phyloP scores from a whole-genome alignment of 2,888 invertebrate species.

The Chymomyza caudatula region DNA sequence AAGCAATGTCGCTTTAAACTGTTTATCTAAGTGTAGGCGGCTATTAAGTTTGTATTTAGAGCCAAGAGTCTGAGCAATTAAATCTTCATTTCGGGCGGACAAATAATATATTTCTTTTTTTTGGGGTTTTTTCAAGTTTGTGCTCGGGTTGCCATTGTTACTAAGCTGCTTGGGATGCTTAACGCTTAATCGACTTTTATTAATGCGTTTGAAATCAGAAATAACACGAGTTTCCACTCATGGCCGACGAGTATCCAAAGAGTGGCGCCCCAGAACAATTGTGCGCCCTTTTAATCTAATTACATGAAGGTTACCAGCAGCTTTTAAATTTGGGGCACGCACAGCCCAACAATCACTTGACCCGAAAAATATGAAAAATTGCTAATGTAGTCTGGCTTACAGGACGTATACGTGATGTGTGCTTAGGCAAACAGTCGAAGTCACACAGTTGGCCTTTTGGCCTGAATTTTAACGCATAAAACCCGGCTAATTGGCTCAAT shows the following conservation, averaged over 20 bases:
- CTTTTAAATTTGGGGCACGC: not conserved
- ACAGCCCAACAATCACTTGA: slow-evolving; percentile 11
- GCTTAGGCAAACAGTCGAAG: not conserved
- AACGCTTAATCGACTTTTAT: not conserved
- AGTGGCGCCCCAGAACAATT: not conserved
- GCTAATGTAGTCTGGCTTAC: not conserved
- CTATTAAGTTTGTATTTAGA: too few relatives aligned
- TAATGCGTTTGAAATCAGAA: not conserved
- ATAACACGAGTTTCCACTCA: not conserved
- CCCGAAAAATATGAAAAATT: not conserved
- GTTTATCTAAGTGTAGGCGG: not conserved
- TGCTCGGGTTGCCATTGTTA: not conserved
- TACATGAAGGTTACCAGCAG: not conserved
- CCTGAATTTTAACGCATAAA: not conserved
- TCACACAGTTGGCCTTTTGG: not conserved
- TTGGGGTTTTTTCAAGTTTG: too few relatives aligned
- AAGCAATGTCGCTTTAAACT: too few relatives aligned
- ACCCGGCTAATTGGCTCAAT: slow-evolving; percentile 32
- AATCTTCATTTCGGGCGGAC: too few relatives aligned
- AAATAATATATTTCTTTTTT: too few relatives aligned
- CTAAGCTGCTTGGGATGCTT: not conserved
- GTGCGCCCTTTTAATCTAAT: not conserved
- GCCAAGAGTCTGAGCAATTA: not conserved
- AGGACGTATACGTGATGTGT: slow-evolving; percentile 44
- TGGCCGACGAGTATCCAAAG: not conserved